Evolutionary conservation across 2,888 invertebrate genomes (phyloP), one percentile per base, ranked within the genome.

Genomic region (Griposia aprilina): DNA sequence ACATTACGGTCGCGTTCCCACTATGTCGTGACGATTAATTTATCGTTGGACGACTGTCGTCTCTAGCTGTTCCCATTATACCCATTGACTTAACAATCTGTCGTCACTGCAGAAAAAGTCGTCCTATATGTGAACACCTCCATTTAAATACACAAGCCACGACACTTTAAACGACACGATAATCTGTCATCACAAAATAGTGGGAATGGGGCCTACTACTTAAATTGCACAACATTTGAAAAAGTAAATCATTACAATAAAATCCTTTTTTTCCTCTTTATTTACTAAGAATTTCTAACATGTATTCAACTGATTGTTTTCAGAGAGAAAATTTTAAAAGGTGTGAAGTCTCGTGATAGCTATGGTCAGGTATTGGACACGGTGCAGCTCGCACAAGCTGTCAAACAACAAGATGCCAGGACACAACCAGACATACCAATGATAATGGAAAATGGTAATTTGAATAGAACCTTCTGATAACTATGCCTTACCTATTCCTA

Each of bases 311-410:
- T 45, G 55, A 6, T 52, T 63, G 55, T 45, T 85, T 83, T 8
- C 91, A 99, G 99, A 59, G 98, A 98, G 90, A 97, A 97, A 90
- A 93, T 98, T 73, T 97, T 98, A 73, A 98, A 97, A 93, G 94
- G 97, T 0, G 96, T 98, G 0, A 99, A 99, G 95, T 98, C 98
- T 0, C 97, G 98, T 85, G 99, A 99, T 92, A 98, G 98, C 85
- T 99, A 99, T 93, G 98, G 98, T 0, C 97, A 98, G 71, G 98
- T 99, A 8, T 97, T 99, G 94, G 98, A 98, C 55, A 97, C 98
- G 73, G 98, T 98, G 0, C 97, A 98, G 87, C 97, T 97, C 88
- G 97, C 97, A 90, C 97, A 98, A 91, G 97, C 97, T 6, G 94
- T 97, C 81, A 98, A 97, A 91, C 97, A 97, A 62, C 93, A 92